Base-by-base conservation (phyloP, 2,888 invertebrate species). In the Dryococelus australis region DNA sequence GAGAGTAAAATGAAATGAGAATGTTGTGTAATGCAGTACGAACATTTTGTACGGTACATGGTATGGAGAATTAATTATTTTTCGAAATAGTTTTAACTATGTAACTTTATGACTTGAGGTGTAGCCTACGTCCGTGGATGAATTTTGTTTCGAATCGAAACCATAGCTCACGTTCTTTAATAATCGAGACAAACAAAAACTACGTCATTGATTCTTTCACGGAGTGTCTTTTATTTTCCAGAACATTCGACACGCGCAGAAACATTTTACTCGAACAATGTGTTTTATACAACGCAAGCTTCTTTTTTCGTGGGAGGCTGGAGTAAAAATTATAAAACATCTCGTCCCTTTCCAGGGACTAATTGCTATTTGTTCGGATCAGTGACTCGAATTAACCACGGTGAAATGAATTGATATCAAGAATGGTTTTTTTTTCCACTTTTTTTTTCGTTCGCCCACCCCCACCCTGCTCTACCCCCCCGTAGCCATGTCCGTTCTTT, bases 321-420 rank as follows among this genome's bases (percentile, higher is more conserved):
- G 65, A 24, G 65, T 16, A 65, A 65, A 65, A 65, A 65, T 65
- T 16, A 65, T 65, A 65, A 65, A 65, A 65, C 65, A 65, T 65
- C 79, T 78, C 53, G 87, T 87, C 28, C 78, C 47, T 78, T 78
- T 85, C 85, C 43, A 86, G 10, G 86, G 79, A 87, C 87, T 88
- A 88, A 88, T 88, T 88, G 86, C 88, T 87, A 88, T 88, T 88
- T 85, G 87, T 87, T 43, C 88, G 86, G 87, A 87, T 87, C 88
- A 88, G 53, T 88, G 88, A 78, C 85, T 86, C 81, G 88, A 87
- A 87, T 86, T 88, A 88, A 88, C 88, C 88, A 88, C 87, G 88
- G 87, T 88, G 87, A 88, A 88, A 87, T 88, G 88, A 88, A 88
- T 88, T 88, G 88, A 88, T 88, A 88, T 87, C 87, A 86, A 88